Evolutionary conservation across 2,113 vertebrate genomes (phyloP).

Genomic region (Pomatorhinus ruficollis): DNA sequence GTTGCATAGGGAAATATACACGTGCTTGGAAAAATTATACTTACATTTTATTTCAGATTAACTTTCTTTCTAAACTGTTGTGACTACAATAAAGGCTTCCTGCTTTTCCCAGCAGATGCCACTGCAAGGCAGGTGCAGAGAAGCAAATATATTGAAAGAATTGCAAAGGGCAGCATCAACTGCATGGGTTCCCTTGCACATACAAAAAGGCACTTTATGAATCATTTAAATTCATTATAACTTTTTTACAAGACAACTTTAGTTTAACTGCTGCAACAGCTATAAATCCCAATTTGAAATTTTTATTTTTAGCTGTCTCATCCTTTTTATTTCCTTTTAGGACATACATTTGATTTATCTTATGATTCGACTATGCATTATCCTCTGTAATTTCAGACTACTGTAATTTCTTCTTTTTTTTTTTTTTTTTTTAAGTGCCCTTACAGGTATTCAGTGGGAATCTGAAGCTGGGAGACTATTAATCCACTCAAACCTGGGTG

Average conservation of each 20-base stretch:
- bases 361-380: not conserved
- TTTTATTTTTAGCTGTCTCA: not conserved
- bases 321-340: not conserved
- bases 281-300: not conserved
- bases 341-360: not conserved
- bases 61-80: not conserved
- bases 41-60: not conserved
- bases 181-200: not conserved
- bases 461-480: not conserved
- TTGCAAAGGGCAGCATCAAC: not conserved
- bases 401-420: not conserved
- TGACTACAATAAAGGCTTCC: not conserved
- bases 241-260: not conserved
- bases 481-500: not conserved
- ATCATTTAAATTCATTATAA: not conserved
- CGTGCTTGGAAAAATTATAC: not conserved
- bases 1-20: not conserved
- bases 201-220: not conserved
- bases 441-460: not conserved
- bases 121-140: not conserved
- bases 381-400: not conserved
- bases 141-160: not conserved
- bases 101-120: constrained; percentile 39
- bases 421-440: not conserved
- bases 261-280: not conserved